Conservation (phyloP, 2,888 invertebrate species). For the Oasisia sp. region DNA sequence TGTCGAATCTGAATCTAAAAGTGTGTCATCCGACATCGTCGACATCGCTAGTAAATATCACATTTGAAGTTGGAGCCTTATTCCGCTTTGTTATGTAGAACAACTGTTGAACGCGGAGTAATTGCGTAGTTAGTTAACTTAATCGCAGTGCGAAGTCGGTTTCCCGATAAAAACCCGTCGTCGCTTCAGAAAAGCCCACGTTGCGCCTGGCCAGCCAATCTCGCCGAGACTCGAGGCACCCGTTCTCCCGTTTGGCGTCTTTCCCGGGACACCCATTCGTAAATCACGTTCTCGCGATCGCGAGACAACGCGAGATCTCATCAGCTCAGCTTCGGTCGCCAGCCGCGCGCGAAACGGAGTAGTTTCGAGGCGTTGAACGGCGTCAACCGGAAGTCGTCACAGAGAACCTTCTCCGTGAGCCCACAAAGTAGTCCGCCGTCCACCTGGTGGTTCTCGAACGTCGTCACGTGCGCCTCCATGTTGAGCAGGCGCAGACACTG, state of each 20-base stretch:
- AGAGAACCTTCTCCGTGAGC: conserved; percentile 37
- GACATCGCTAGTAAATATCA: neutral
- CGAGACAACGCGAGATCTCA: neutral
- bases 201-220: neutral
- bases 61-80: neutral
- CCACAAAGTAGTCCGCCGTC: conserved; percentile 38
- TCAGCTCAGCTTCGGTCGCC: conserved; percentile 40
- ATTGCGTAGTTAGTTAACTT: neutral
- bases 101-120: neutral
- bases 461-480: conserved; percentile 36
- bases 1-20: neutral
- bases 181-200: neutral
- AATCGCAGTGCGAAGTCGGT: neutral
- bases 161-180: neutral
- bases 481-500: conserved; percentile 41
- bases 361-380: conserved; percentile 44
- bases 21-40: neutral
- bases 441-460: conserved; percentile 36
- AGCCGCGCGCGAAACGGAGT: conserved; percentile 42
- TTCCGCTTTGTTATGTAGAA: neutral
- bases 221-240: neutral
- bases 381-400: conserved; percentile 38
- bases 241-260: neutral
- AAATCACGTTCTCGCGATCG: neutral
- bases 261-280: neutral